Percentiles rank a stretch among this genome's conserved stretches.
phyloP scores from a whole-genome alignment of 2,113 vertebrate genomes.

The Mesitornis unicolor region DNA sequence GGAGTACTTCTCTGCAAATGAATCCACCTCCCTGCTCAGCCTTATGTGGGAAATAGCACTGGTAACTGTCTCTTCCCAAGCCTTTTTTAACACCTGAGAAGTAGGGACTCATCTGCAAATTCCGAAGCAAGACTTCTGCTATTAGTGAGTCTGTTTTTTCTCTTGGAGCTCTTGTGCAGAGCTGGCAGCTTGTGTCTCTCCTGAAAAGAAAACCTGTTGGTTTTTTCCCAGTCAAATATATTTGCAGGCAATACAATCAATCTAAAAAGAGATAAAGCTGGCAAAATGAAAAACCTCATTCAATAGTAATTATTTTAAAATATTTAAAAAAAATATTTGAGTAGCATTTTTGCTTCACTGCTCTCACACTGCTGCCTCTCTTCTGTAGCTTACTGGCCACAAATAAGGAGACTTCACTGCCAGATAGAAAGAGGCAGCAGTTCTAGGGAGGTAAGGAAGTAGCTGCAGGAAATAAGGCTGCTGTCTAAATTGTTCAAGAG shows the following conservation, averaged over 20 bases:
- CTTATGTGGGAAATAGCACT: background rate
- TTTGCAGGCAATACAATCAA: background rate
- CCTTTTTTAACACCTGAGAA: background rate
- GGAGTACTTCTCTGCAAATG: background rate
- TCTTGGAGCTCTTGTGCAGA: background rate
- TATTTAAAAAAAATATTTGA: background rate
- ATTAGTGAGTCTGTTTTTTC: background rate
- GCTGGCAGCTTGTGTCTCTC: background rate
- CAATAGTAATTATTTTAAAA: background rate
- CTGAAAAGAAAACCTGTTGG: background rate
- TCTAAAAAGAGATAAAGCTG: background rate
- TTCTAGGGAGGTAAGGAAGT: background rate
- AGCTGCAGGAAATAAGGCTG: background rate
- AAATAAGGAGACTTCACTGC: background rate
- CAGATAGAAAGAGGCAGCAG: background rate
- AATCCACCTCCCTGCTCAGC: background rate
- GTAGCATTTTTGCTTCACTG: background rate
- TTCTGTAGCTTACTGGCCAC: background rate
- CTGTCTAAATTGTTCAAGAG: background rate
- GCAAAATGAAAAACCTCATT: background rate
- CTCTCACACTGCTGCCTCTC: background rate
- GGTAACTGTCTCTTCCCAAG: background rate
- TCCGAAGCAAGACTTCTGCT: background rate
- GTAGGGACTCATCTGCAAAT: background rate
- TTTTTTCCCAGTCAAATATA: background rate